These are phyloP conservation scores for Phyto melanocephala DNA, from an alignment of 2,888 invertebrate genomes.

Conservation along the genomic window DNA sequence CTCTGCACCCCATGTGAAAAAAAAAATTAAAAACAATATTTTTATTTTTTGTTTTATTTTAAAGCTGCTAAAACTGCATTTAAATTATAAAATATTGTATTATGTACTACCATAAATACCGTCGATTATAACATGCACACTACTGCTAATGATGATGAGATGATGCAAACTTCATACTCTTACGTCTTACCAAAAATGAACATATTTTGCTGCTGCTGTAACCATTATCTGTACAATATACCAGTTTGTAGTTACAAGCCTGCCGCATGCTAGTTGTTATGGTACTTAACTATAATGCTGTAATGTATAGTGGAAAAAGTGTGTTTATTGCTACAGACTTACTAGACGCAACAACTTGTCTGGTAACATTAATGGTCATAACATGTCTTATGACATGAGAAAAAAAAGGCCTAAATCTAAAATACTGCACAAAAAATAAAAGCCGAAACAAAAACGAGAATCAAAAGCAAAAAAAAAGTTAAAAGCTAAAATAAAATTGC, in stretches of 20 bases:
- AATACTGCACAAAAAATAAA: neutral
- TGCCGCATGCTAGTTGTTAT: conserved; percentile 34
- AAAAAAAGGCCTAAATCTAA: neutral
- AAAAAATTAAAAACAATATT: neutral
- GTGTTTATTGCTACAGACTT: neutral
- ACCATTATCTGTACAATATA: conserved; percentile 20
- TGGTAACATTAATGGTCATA: conserved; percentile 20
- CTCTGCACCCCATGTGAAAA: neutral
- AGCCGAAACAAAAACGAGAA: neutral
- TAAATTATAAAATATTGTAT: neutral
- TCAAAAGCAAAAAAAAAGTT: neutral
- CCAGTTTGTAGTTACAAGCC: conserved; percentile 37
- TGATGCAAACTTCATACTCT: conserved; percentile 13
- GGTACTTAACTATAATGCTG: neutral
- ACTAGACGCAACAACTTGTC: conserved; percentile 34
- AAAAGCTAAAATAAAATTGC: neutral
- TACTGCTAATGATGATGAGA: neutral
- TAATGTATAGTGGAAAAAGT: neutral
- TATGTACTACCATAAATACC: no score
- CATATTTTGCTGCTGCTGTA: conserved; percentile 12
- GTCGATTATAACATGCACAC: neutral
- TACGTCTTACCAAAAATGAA: conserved; percentile 17
- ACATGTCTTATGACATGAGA: conserved; percentile 31
- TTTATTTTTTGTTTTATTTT: neutral
- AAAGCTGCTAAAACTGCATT: neutral